phyloP scores from a whole-genome alignment of 2,113 vertebrate genomes.

The Tragelaphus strepsiceros region DNA sequence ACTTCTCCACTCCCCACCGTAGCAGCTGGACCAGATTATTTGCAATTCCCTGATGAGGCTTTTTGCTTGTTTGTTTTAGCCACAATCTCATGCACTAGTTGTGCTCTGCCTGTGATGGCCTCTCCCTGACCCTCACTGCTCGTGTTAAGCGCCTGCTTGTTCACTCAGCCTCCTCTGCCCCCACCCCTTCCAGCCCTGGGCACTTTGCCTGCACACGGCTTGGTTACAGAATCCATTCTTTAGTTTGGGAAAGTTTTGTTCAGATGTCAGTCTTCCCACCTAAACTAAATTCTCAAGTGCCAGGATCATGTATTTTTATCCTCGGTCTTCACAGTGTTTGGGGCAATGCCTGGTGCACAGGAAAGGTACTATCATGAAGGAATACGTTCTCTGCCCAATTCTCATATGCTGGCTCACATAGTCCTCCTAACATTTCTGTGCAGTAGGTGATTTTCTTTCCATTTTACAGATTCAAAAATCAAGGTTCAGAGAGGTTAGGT shows the following conservation, averaged over 20 bases:
- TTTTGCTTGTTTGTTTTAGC: background rate
- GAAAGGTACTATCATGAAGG: background rate
- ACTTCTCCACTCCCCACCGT: background rate
- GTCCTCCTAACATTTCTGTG: background rate
- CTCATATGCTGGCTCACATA: background rate
- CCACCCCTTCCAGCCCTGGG: accelerated
- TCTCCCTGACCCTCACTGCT: background rate
- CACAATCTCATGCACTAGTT: accelerated
- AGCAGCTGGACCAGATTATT: background rate
- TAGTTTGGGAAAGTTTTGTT: background rate
- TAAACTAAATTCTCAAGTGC: background rate
- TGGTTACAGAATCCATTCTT: background rate
- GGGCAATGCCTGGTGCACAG: background rate
- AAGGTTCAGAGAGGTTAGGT: background rate
- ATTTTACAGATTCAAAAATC: background rate
- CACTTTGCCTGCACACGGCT: accelerated
- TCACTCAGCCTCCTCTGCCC: background rate
- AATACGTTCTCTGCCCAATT: background rate
- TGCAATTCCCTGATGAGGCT: background rate
- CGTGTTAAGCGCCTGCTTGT: background rate
- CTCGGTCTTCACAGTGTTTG: background rate
- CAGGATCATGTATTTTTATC: background rate
- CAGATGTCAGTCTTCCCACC: background rate
- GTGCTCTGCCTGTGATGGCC: background rate
- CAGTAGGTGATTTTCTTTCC: background rate